Evolutionary conservation across 2,797 vertebrate genomes (phyloP), one percentile per base, ranked within the genome.

Genomic region (Tenualosa ilisha): DNA sequence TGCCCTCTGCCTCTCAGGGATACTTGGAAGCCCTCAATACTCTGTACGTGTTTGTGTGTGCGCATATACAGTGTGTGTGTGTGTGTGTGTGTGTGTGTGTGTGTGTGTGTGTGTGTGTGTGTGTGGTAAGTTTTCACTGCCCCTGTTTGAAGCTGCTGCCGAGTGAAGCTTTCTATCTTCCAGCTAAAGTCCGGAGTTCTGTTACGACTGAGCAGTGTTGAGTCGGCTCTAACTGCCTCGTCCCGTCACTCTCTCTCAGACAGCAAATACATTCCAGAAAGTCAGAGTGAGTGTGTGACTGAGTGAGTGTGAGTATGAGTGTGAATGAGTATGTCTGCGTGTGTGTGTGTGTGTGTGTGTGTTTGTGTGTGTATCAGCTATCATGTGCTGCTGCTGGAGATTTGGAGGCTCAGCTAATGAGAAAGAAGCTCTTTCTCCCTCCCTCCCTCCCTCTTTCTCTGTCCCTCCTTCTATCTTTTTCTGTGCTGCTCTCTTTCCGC

Each of bases 331-430:
- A 53, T n/a, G n/a, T n/a, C n/a, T n/a, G n/a, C n/a, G n/a, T n/a
- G n/a, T n/a, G n/a, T 40, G 85, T 79, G 46, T 11, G 22, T 56
- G 24, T 56, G 43, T 56, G 40, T 56, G 81, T 51, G 61, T 68
- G 53, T 43, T 43, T 40, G 51, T 3, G 46, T 81, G 56, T 86
- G 86, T 85, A 83, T 89, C 86, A 81, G 82, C 87, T 85, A 85
- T 85, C 26, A 31, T 88, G 89, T 90, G 92, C 94, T 93, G 93
- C 93, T 94, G 93, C 90, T 87, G 85, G 93, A 90, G 92, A 92
- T 92, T 92, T 86, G 92, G 87, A 83, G 92, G 90, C 89, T 89
- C 94, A 87, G 89, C 81, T 95, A 94, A 95, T 94, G 93, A 94
- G 93, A 95, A 94, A 43, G 93, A 86, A 88, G 85, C 79, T 61